A percentile compares a stretch with the other conserved stretches of the same genome.
phyloP scores from a whole-genome alignment of 2,888 invertebrate species.

The Selenia dentaria region DNA sequence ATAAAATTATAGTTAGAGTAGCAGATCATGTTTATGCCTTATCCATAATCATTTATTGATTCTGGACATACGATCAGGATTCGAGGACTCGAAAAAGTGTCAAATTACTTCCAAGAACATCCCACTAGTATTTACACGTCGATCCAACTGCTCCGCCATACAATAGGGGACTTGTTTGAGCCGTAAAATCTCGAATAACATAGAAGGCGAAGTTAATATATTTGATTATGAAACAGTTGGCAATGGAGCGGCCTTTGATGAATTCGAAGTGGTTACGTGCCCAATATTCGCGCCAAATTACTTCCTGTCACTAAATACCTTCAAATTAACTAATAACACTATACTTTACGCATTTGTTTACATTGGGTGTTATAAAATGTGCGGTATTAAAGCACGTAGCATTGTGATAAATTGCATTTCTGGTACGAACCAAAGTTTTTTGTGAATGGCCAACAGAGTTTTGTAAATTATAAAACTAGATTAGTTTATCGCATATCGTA shows the following conservation, averaged over 20 bases:
- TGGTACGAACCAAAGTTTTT: conserved; percentile 1
- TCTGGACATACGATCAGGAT: conserved; percentile 27
- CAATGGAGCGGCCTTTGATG: conserved; percentile 69
- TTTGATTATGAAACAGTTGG: conserved; percentile 52
- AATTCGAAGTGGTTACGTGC: conserved; percentile 67
- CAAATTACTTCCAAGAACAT: conserved; percentile 66
- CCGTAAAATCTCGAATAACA: conserved; percentile 45
- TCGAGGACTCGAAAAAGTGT: conserved; percentile 54
- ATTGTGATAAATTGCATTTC: conserved; percentile 13
- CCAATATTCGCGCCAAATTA: conserved; percentile 71
- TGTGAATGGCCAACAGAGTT: background rate
- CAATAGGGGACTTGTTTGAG: conserved; percentile 52
- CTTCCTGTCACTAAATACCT: conserved; percentile 67
- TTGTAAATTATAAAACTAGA: background rate
- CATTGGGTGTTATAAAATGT: conserved; percentile 4
- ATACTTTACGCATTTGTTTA: conserved; percentile 29
- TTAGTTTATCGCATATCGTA: background rate
- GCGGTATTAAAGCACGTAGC: conserved; percentile 5
- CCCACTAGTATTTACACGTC: conserved; percentile 63
- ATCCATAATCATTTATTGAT: conserved; percentile 30
- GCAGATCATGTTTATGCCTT: conserved; percentile 13
- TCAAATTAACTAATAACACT: conserved; percentile 49
- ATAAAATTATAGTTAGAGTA: conserved; percentile 13
- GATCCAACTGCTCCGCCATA: conserved; percentile 54
- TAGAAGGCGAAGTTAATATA: conserved; percentile 45